phyloP scores from a whole-genome alignment of 2,888 invertebrate genomes.

The Lepidonotus clava region DNA sequence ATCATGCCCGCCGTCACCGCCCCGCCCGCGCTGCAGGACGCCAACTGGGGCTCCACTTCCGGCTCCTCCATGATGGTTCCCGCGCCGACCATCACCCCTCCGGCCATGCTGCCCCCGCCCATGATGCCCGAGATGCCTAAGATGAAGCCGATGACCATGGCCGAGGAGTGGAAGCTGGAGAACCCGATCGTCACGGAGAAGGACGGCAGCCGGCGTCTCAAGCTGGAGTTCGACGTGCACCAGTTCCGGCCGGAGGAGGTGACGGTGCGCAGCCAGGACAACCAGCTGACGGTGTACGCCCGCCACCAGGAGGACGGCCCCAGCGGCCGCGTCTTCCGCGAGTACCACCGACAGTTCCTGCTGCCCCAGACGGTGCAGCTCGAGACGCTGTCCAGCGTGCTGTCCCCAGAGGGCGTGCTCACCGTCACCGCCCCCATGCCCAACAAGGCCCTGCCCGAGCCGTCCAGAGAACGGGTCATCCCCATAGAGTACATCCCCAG shows the following conservation, averaged over 20 bases:
- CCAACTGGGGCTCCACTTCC: no score
- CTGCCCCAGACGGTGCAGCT: slow-evolving; percentile 98
- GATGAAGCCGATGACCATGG: not conserved
- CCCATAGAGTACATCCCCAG: slow-evolving; percentile 83
- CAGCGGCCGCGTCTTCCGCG: slow-evolving; percentile 97
- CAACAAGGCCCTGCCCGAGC: slow-evolving; percentile 83
- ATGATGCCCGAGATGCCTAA: not conserved
- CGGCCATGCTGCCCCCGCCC: not conserved
- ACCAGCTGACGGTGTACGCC: slow-evolving; percentile 94
- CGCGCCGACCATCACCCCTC: not conserved
- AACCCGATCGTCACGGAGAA: slow-evolving; percentile 70
- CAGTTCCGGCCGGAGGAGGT: slow-evolving; percentile 98
- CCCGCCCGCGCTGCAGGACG: not conserved
- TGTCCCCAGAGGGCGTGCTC: slow-evolving; percentile 97
- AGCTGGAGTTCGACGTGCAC: slow-evolving; percentile 97
- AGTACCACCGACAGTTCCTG: slow-evolving; percentile 98
- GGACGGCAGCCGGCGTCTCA: slow-evolving; percentile 92
- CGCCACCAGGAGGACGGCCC: slow-evolving; percentile 99
- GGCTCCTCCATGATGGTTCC: no score
- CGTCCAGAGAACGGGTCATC: slow-evolving; percentile 86
- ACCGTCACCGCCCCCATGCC: slow-evolving; percentile 98
- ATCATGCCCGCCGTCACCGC: not conserved
- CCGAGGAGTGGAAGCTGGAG: slow-evolving; percentile 65
- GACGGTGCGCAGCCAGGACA: slow-evolving; percentile 98
- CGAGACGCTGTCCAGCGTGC: slow-evolving; percentile 95